These are phyloP conservation scores for Drosophila carrolli DNA, from an alignment of 1,140 invertebrate genomes.

Conservation along the genomic window DNA sequence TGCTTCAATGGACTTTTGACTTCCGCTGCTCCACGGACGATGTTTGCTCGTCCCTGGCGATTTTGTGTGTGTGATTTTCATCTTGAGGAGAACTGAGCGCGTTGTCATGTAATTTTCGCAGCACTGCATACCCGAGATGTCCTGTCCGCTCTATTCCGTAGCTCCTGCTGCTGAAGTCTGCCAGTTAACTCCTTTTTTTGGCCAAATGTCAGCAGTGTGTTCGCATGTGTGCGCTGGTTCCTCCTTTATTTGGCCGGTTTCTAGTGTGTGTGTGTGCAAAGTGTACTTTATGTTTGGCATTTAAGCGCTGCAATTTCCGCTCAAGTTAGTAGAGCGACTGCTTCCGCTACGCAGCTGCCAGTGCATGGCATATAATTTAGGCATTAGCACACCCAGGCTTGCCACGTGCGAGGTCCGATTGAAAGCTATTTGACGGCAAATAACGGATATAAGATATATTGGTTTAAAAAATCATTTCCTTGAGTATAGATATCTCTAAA, in stretches of 20 bases:
- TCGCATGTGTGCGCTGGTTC: conserved; percentile 21
- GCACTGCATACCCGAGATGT: conserved; percentile 24
- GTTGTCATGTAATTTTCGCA: conserved; percentile 75
- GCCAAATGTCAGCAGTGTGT: conserved; percentile 51
- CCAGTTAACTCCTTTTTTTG: conserved; percentile 52
- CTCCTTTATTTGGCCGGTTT: conserved; percentile 40
- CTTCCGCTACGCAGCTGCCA: conserved; percentile 70
- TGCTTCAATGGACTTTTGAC: conserved; percentile 65
- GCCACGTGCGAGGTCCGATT: conserved; percentile 18
- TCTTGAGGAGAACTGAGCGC: conserved; percentile 51
- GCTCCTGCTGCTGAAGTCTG: conserved; percentile 31
- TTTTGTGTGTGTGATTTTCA: conserved; percentile 44
- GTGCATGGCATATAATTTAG: conserved; percentile 77
- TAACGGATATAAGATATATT: neutral
- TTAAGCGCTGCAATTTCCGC: conserved; percentile 80
- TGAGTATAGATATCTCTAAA: too few relatives aligned
- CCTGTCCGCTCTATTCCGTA: conserved; percentile 34
- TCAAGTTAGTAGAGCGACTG: conserved; percentile 73
- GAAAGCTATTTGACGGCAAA: neutral
- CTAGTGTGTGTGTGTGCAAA: conserved; percentile 24
- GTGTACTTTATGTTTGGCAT: conserved; percentile 75
- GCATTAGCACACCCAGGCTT: conserved; percentile 64
- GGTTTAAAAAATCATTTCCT: too few relatives aligned
- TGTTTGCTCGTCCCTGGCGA: conserved; percentile 35
- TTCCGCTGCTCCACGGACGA: conserved; percentile 63